phyloP scores from a whole-genome alignment of 2,888 invertebrate species.

The Leucophenga maculata region DNA sequence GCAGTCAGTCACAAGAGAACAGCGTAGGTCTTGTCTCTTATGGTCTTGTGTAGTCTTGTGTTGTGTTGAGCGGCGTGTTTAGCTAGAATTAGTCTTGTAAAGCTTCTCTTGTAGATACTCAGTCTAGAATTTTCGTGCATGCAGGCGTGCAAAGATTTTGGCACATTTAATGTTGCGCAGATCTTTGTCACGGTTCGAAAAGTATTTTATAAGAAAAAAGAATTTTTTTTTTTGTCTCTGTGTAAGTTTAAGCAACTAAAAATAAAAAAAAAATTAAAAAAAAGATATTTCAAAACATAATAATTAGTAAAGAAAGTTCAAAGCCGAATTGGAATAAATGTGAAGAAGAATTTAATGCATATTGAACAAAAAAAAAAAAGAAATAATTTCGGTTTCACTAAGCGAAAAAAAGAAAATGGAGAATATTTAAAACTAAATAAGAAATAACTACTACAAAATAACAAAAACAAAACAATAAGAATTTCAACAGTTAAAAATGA shows the following conservation, averaged over 20 bases:
- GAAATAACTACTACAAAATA: background rate
- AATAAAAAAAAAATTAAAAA: background rate
- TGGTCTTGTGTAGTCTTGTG: background rate
- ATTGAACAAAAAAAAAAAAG: background rate
- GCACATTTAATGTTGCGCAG: conserved; percentile 4
- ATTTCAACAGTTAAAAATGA: background rate
- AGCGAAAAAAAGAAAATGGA: background rate
- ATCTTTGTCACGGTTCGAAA: no score
- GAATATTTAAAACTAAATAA: background rate
- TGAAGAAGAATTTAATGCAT: no score
- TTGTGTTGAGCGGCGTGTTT: background rate
- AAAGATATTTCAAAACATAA: background rate
- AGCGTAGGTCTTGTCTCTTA: no score
- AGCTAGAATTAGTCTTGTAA: background rate
- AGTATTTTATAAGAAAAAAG: no score
- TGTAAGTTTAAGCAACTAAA: background rate
- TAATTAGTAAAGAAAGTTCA: background rate
- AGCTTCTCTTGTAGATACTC: background rate
- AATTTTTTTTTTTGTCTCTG: no score
- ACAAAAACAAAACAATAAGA: background rate
- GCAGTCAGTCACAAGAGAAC: no score
- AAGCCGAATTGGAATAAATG: no score
- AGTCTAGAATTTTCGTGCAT: background rate
- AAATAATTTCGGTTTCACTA: conserved; percentile 16
- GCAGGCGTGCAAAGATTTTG: background rate